A percentile compares a stretch with the other conserved stretches of the same genome.
Conservation (phyloP, 2,113 vertebrate species). For the Carassius auratus region DNA sequence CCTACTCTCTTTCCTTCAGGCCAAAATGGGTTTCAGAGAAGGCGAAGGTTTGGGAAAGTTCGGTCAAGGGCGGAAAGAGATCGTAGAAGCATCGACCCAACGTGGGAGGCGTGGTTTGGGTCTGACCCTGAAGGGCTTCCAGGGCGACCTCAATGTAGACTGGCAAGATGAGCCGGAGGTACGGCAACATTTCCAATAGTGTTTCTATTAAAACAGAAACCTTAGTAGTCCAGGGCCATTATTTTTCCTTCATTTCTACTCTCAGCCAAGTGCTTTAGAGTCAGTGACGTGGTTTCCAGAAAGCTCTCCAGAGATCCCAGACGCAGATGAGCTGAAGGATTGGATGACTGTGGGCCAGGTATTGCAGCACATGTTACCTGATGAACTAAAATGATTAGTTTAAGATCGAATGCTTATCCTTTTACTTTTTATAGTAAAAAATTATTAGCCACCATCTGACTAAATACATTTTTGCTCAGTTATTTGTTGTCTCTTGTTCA, state of each 20-base stretch:
- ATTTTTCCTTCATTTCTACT: neutral
- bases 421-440: neutral
- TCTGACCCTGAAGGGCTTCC: slow-evolving; percentile 89
- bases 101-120: slow-evolving; percentile 95
- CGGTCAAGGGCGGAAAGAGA: slow-evolving; percentile 93
- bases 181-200: slow-evolving; percentile 1
- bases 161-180: slow-evolving; percentile 94
- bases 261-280: slow-evolving; percentile 86
- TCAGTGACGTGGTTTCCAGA: slow-evolving; percentile 94
- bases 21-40: slow-evolving; percentile 96
- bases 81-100: slow-evolving; percentile 92
- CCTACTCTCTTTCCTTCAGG: slow-evolving; percentile 72
- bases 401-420: neutral
- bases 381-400: neutral
- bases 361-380: slow-evolving; percentile 53
- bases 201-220: neutral
- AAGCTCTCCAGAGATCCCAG: slow-evolving; percentile 89
- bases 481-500: neutral
- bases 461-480: neutral
- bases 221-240: neutral
- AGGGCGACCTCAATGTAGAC: slow-evolving; percentile 90
- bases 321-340: slow-evolving; percentile 87
- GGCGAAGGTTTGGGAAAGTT: slow-evolving; percentile 96
- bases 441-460: no score
- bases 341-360: slow-evolving; percentile 91